Evolutionary conservation across 2,797 vertebrate genomes (phyloP), one percentile per base, ranked within the genome.

Genomic region (Brachymystax lenok): DNA sequence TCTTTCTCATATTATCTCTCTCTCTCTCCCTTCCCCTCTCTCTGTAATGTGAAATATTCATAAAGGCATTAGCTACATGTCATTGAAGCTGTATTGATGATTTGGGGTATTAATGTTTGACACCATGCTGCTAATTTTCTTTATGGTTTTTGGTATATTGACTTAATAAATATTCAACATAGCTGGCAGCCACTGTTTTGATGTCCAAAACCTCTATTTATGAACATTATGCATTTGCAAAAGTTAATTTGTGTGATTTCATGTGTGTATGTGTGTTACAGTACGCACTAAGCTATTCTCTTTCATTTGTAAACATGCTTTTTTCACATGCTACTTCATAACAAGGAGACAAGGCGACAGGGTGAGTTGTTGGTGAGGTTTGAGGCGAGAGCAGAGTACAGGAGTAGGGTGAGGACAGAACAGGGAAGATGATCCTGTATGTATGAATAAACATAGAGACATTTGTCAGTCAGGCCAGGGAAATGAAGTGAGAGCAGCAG

Each of bases 91-190:
- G 63, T 24, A 30, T 77, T 69, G 51, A 80, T 79, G 69, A 83
- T 75, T 68, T 61, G 21, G 33, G 7, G 52, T 66, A 77, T 72
- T 61, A 56, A 73, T 70, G 75, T 50, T 72, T 71, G 73, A 69
- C 73, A 82, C 71, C 21, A 64, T 75, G 68, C 75, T 74, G 69
- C 80, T 80, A 77, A 79, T 79, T 73, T 79, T 56, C 28, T 73
- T 75, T 67, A 75, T 74, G 56, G 59, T 74, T 64, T 30, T 19
- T 69, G 35, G 69, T 73, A 69, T 75, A 83, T 83, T 69, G 75
- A 64, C 24, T 64, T 40, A 78, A 80, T 79, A 79, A 80, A 80
- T 79, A 82, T 85, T 82, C 76, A 84, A 12, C 4, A 51, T 5
- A 21, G 56, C 73, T 56, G 69, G 40, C 63, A 51, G 64, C 17